Evolutionary conservation across 2,113 vertebrate species (phyloP).

Genomic region (Okapia johnstoni): DNA sequence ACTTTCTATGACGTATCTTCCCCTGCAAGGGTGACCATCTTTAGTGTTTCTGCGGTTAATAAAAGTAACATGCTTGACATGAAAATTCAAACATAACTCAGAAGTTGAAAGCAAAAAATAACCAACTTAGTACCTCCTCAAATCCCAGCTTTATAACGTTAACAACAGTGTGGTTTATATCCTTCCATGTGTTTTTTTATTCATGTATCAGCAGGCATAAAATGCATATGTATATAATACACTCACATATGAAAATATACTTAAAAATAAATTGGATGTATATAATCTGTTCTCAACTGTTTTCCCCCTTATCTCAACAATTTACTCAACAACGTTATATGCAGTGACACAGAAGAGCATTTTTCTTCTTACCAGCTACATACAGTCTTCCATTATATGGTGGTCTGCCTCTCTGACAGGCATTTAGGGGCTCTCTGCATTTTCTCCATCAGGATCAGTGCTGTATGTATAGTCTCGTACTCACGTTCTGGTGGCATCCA

Average conservation of each 20-base stretch:
- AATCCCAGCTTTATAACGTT: background rate
- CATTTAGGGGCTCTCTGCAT: background rate
- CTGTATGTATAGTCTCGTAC: background rate
- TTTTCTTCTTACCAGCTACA: background rate
- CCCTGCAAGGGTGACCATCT: background rate
- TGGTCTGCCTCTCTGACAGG: background rate
- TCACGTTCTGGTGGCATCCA: background rate
- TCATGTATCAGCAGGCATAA: background rate
- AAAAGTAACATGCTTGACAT: background rate
- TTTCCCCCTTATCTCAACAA: background rate
- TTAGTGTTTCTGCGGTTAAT: background rate
- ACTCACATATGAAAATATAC: background rate
- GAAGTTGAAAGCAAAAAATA: slow-evolving; percentile 4
- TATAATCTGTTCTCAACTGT: background rate
- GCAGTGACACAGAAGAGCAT: background rate
- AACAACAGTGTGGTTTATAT: background rate
- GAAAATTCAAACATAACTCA: background rate
- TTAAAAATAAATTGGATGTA: background rate
- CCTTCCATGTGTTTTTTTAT: background rate
- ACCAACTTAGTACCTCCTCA: background rate
- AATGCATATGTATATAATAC: background rate
- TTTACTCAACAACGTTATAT: background rate
- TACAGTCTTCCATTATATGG: background rate
- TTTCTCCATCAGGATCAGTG: background rate
- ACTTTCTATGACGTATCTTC: background rate